phyloP scores from a whole-genome alignment of 2,888 invertebrate species.

The Hydrotaea cyrtoneurina region DNA sequence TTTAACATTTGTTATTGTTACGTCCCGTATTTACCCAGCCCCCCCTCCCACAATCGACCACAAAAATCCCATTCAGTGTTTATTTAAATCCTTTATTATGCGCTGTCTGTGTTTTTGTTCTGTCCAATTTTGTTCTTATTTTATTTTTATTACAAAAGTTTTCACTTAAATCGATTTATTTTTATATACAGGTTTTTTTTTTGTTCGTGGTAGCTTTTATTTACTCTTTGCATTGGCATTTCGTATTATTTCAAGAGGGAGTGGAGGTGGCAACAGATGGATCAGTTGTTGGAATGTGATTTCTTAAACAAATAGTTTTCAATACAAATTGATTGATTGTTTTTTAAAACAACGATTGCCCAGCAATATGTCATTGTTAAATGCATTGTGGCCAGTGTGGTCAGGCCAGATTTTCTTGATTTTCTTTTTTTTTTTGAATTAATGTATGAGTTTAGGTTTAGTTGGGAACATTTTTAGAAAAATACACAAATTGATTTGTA shows the following conservation, averaged over 20 bases:
- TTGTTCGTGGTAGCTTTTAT: no score
- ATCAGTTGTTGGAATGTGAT: conserved; percentile 2
- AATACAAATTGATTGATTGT: conserved; percentile 20
- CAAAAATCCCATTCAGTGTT: conserved; percentile 44
- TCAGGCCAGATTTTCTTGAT: no score
- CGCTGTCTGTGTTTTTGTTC: conserved; percentile 6
- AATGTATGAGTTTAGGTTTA: no score
- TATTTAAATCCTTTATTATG: conserved; percentile 60
- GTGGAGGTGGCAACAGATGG: neutral
- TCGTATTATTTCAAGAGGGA: neutral
- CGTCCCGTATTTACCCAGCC: neutral
- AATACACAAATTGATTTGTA: no score
- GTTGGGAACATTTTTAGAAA: no score
- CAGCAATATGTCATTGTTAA: neutral
- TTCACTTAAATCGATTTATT: conserved; percentile 21
- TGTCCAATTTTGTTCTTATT: conserved; percentile 42
- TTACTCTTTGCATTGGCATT: neutral
- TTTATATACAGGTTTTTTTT: neutral
- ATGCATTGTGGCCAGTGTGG: neutral
- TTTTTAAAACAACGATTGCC: neutral
- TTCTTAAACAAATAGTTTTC: conserved; percentile 20
- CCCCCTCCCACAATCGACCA: neutral
- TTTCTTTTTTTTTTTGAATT: no score
- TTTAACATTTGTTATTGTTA: conserved; percentile 49
- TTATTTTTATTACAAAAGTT: conserved; percentile 53